Percentiles rank a stretch among this genome's conserved stretches.
phyloP scores from a whole-genome alignment of 2,113 vertebrate species.

The Fregetta grallaria region DNA sequence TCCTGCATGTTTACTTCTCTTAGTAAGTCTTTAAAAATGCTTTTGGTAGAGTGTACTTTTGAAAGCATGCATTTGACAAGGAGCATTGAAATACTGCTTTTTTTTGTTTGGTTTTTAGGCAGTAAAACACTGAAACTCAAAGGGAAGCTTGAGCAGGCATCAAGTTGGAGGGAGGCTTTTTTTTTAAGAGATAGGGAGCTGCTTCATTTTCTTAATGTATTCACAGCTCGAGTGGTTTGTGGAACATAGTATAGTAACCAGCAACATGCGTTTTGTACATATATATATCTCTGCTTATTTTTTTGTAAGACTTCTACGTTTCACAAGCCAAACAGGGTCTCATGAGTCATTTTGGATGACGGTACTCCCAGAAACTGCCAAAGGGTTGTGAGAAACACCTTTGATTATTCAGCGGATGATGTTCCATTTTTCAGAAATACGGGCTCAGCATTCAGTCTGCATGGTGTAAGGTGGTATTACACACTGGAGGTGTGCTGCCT shows the following conservation, averaged over 20 bases:
- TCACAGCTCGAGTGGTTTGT: background rate
- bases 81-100: background rate
- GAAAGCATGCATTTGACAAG: background rate
- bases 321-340: background rate
- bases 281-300: background rate
- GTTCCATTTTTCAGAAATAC: background rate
- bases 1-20: background rate
- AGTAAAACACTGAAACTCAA: background rate
- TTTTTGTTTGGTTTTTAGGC: background rate
- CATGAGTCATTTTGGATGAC: background rate
- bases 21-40: background rate
- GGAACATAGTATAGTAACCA: background rate
- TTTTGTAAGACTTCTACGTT: background rate
- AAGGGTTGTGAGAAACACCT: background rate
- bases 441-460: rapidly evolving
- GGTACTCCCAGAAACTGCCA: background rate
- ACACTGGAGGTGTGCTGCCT: background rate
- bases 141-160: background rate
- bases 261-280: background rate
- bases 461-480: background rate
- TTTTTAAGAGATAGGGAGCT: background rate
- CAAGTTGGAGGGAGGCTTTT: background rate
- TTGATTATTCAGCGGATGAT: background rate
- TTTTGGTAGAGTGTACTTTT: background rate
- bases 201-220: background rate